phyloP scores from a whole-genome alignment of 2,888 invertebrate species.

The Synanthedon vespiformis region DNA sequence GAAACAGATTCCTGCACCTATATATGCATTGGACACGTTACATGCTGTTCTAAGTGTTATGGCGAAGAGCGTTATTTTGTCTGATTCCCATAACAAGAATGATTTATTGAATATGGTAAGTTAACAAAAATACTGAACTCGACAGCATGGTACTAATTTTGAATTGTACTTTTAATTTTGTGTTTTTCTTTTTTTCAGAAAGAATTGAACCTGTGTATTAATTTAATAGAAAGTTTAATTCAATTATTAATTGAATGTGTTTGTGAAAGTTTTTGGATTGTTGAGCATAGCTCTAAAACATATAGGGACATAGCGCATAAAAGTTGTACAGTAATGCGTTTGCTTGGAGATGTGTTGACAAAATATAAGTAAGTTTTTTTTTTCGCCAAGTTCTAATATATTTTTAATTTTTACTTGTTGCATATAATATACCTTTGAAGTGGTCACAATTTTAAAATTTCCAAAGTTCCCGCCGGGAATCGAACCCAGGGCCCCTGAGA shows the following conservation, averaged over 20 bases:
- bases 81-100: constrained; percentile 20
- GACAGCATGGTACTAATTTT: not conserved
- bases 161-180: not conserved
- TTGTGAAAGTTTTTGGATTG: constrained; percentile 66
- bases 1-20: constrained; percentile 48
- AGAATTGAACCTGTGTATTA: constrained; percentile 54
- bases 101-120: constrained; percentile 37
- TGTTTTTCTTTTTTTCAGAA: constrained; percentile 39
- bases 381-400: too few species aligned
- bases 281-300: constrained; percentile 46
- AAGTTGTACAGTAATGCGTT: constrained; percentile 66
- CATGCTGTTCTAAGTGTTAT: constrained; percentile 39
- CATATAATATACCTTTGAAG: too few species aligned
- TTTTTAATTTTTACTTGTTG: too few species aligned
- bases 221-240: constrained; percentile 57
- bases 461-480: too few species aligned
- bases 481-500: too few species aligned
- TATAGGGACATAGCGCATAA: constrained; percentile 62
- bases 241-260: constrained; percentile 66
- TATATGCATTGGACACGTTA: constrained; percentile 46
- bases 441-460: too few species aligned
- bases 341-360: constrained; percentile 68
- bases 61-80: constrained; percentile 31
- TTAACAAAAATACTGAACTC: too few species aligned
- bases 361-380: constrained; percentile 55